Conservation (phyloP, 2,888 invertebrate species). For the Hyppa rectilinea region DNA sequence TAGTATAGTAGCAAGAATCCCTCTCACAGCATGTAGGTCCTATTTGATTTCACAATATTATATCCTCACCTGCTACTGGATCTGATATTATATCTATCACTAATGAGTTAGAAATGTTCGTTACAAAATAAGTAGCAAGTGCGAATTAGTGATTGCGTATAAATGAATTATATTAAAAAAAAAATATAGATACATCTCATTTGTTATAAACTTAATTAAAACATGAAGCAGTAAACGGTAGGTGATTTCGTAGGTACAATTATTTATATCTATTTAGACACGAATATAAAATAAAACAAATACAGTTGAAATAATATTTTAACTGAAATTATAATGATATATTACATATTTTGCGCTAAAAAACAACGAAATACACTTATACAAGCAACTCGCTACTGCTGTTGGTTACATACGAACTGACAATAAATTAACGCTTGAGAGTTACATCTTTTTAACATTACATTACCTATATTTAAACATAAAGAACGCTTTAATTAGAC, state of each 20-base stretch:
- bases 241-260: constrained; percentile 66
- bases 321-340: constrained; percentile 80
- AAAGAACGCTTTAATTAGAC: constrained; percentile 68
- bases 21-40: constrained; percentile 25
- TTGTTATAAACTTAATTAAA: constrained; percentile 60
- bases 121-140: constrained; percentile 52
- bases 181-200: constrained; percentile 60
- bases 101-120: constrained; percentile 21
- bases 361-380: constrained; percentile 87
- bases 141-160: constrained; percentile 47
- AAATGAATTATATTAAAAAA: constrained; percentile 59
- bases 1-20: constrained; percentile 17
- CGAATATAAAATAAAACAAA: constrained; percentile 70
- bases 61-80: constrained; percentile 52
- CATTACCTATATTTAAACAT: constrained; percentile 74
- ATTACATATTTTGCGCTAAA: constrained; percentile 81
- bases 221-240: constrained; percentile 65
- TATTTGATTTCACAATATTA: constrained; percentile 48
- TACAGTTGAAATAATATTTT: constrained; percentile 78
- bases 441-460: constrained; percentile 71
- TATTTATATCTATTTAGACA: constrained; percentile 63
- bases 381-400: constrained; percentile 82
- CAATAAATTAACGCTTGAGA: constrained; percentile 77
- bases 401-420: constrained; percentile 78
- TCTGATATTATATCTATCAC: constrained; percentile 20